A percentile compares a stretch with the other conserved stretches of the same genome.
Conservation (phyloP, 2,113 vertebrate genomes). For the Clarias magur region DNA sequence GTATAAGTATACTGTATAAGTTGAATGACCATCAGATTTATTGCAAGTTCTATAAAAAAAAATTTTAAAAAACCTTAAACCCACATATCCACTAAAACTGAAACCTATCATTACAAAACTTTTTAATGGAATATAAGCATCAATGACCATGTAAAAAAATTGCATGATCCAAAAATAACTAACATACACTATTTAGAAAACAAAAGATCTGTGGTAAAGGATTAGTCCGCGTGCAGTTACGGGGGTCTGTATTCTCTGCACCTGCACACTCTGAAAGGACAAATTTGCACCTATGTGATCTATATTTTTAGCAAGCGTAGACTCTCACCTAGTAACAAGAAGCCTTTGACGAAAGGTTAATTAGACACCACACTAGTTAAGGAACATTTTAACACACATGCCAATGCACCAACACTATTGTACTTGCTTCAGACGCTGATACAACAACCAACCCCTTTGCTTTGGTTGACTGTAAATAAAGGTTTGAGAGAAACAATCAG, state of each 20-base stretch:
- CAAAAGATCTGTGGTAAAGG: background rate
- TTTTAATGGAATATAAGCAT: background rate
- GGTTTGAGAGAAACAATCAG: too few species aligned
- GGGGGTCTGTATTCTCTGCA: background rate
- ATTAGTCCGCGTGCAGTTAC: background rate
- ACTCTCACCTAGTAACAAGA: slow-evolving; percentile 5
- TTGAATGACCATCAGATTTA: too few species aligned
- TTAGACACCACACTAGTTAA: slow-evolving; percentile 10
- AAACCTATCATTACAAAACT: background rate
- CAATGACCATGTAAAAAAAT: background rate
- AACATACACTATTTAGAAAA: background rate
- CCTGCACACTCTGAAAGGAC: background rate
- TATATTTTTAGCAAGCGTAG: background rate
- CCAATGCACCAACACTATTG: background rate
- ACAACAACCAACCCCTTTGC: background rate
- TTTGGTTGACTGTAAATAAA: too few species aligned
- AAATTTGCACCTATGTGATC: background rate
- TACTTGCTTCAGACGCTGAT: background rate
- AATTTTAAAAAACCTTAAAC: background rate
- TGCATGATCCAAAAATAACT: background rate
- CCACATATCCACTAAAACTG: background rate
- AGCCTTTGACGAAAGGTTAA: slow-evolving; percentile 26
- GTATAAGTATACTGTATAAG: too few species aligned
- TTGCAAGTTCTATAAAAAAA: background rate
- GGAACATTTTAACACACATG: background rate